Evolutionary conservation across 2,888 invertebrate species (phyloP), one percentile per base, ranked within the genome.

Genomic region (Dasysyrphus albostriatus): DNA sequence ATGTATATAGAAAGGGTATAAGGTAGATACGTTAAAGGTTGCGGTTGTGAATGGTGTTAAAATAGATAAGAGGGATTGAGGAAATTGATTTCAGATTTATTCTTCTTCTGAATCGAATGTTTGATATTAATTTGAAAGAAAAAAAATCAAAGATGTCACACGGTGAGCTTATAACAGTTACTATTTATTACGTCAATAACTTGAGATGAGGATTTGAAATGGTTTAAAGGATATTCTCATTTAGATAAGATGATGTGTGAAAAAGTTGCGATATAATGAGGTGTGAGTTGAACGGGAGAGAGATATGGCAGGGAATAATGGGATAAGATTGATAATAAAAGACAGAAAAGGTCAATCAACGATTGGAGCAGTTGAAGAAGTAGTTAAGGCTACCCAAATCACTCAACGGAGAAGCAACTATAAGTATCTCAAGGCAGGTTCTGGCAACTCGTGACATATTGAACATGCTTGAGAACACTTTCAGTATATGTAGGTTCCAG

Each of bases 61-160:
- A 85, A 78, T 73, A 70, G 82, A 82, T 77, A 69, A 74, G 63
- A 78, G 51, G 82, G 74, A 78, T 85, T 82, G 61, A 59, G 81
- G 81, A 82, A 85, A 85, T 85, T 85, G 85, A 82, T 85, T 85
- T 85, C 39, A 69, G 39, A 51, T 69, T 67, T 63, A 51, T 56
- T 16, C 7, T 24, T 37, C 34, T 24, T 19, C 49, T 51, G 10
- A 58, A 44, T 79, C 69, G 65, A 72, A 37, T 69, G 44, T 63
- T 56, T 47, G 16, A 54, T 74, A 75, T 47, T 79, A 75, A 75
- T 76, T 76, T 72, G 47, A 34, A 34, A 16, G 3, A 34, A n/a
- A 3, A 63, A 65, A 5, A 34, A 63, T 82, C 49, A 37, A 49
- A 44, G 63, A 49, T 72, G 72, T 72, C 77, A 63, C 77, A 47